Percentiles rank a stretch among this genome's conserved stretches.
Evolutionary conservation across 2,797 vertebrate species (phyloP).

Genomic region (Crenichthys baileyi): DNA sequence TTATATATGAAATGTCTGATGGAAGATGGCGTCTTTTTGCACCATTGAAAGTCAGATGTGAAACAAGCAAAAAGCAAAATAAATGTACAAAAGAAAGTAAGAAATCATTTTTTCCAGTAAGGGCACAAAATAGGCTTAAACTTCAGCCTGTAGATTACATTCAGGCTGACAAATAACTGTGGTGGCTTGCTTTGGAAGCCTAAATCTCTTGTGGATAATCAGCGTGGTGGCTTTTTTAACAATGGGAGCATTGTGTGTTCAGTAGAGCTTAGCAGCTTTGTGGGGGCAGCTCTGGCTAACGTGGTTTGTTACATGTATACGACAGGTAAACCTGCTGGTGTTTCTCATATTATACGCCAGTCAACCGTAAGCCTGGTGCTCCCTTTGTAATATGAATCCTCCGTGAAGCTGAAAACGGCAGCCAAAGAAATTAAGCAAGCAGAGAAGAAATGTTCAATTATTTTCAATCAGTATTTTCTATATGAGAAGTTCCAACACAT

Average conservation of each 20-base stretch:
- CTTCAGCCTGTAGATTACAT: constrained; percentile 26
- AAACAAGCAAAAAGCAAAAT: background rate
- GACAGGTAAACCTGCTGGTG: constrained; percentile 2
- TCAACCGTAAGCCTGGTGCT: background rate
- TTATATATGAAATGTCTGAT: background rate
- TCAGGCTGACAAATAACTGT: constrained; percentile 14
- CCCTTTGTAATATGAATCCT: background rate
- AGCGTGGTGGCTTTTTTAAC: constrained; percentile 48
- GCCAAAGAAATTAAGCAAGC: constrained; percentile 9
- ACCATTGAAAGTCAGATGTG: background rate
- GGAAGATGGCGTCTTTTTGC: background rate
- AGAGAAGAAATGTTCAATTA: background rate
- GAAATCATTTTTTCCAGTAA: background rate
- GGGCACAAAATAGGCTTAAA: background rate
- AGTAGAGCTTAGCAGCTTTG: constrained; percentile 46
- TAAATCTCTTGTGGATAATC: constrained; percentile 66
- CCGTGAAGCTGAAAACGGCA: constrained; percentile 2
- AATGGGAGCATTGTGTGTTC: constrained; percentile 55
- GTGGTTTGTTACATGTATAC: constrained; percentile 20
- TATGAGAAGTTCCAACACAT: background rate
- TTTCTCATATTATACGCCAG: background rate
- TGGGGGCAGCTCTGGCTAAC: constrained; percentile 44
- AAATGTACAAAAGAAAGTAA: background rate
- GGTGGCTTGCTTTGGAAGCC: constrained; percentile 46
- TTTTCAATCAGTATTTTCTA: background rate